phyloP scores from a whole-genome alignment of 2,888 invertebrate genomes.

The Myathropa florea region DNA sequence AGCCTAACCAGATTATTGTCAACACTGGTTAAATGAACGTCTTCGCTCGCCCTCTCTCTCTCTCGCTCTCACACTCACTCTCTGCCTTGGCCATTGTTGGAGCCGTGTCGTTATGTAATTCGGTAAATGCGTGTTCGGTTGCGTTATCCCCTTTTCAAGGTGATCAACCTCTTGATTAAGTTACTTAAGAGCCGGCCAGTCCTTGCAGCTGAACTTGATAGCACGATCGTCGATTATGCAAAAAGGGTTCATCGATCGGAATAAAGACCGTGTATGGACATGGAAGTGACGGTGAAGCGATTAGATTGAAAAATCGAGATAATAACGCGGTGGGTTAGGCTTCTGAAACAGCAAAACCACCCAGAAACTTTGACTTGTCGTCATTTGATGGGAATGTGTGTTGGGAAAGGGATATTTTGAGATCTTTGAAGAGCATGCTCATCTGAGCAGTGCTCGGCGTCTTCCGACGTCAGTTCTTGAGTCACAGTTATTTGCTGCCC shows the following conservation, averaged over 20 bases:
- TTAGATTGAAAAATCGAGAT: too few relatives aligned
- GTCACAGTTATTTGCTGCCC: too few relatives aligned
- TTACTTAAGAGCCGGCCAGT: conserved; percentile 28
- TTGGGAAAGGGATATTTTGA: too few relatives aligned
- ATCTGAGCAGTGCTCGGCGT: too few relatives aligned
- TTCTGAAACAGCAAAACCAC: too few relatives aligned
- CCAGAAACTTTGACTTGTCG: too few relatives aligned
- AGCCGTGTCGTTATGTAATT: conserved; percentile 63
- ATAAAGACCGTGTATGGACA: neutral
- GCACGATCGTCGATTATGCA: conserved; percentile 6
- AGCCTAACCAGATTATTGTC: conserved; percentile 61
- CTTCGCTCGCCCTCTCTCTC: neutral
- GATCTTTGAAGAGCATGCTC: too few relatives aligned
- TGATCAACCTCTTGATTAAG: conserved; percentile 58
- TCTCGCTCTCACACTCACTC: neutral
- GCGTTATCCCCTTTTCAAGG: conserved; percentile 57
- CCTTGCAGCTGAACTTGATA: conserved; percentile 10
- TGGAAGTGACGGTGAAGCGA: neutral
- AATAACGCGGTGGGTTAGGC: too few relatives aligned
- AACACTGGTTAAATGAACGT: conserved; percentile 53
- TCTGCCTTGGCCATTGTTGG: conserved; percentile 22
- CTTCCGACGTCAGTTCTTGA: too few relatives aligned
- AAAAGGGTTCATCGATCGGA: neutral
- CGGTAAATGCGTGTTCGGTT: conserved; percentile 53
- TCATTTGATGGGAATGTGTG: too few relatives aligned